Evolutionary conservation across 2,113 vertebrate species (phyloP).

Genomic region (Antigone vipio): DNA sequence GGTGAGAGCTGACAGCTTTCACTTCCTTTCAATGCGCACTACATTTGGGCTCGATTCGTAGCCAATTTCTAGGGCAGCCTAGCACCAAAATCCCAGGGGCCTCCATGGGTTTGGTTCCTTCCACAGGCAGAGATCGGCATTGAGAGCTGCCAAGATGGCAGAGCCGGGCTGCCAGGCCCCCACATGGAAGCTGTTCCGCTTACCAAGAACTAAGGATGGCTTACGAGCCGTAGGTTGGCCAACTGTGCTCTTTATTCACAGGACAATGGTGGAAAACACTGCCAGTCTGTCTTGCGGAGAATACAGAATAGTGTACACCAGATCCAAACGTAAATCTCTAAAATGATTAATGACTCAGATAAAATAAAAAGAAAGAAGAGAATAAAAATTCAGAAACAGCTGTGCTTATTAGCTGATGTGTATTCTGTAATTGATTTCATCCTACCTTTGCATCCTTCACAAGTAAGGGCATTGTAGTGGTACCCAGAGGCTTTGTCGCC

Average conservation of each 20-base stretch:
- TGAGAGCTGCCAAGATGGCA: neutral
- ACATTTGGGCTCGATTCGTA: neutral
- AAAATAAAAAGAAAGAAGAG: neutral
- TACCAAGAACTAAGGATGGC: neutral
- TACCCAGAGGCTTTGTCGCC: conserved; percentile 98
- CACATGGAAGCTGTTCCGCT: neutral
- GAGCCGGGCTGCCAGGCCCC: neutral
- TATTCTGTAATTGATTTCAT: neutral
- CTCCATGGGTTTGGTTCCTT: neutral
- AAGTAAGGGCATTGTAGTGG: conserved; percentile 97
- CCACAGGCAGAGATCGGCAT: neutral
- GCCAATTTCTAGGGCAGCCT: neutral
- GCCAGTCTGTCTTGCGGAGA: neutral
- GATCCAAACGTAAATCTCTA: neutral
- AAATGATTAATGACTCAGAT: neutral
- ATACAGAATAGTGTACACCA: neutral
- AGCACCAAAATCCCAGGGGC: neutral
- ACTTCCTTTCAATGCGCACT: neutral
- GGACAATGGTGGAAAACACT: neutral
- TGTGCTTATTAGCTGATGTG: neutral
- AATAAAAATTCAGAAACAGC: neutral
- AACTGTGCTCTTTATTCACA: neutral
- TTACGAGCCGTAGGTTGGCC: neutral
- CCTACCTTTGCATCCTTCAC: conserved; percentile 98
- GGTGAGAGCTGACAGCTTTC: neutral